Conservation (phyloP, 2,888 invertebrate genomes). For the Stegophylla sp. region DNA sequence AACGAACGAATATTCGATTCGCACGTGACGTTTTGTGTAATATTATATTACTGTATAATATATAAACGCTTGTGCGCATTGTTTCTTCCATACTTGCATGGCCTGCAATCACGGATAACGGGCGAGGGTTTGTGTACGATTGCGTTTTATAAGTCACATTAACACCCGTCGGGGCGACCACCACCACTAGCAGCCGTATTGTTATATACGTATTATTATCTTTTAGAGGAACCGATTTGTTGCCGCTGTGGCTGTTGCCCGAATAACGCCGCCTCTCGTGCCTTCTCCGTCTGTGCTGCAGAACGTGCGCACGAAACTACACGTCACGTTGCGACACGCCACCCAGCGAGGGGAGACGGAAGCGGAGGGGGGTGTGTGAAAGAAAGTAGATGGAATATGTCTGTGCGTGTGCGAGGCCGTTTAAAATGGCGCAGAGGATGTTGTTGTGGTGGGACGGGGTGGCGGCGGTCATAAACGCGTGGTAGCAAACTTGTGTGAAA, state of each 20-base stretch:
- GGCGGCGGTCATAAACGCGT: conserved; percentile 36
- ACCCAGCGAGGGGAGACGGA: too few species aligned
- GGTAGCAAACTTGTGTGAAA: conserved; percentile 38
- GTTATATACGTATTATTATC: too few species aligned
- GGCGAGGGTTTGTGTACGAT: too few species aligned
- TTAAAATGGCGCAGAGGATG: too few species aligned
- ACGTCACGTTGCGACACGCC: neutral
- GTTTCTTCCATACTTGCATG: neutral
- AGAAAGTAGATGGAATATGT: neutral
- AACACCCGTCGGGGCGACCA: neutral
- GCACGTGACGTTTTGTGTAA: conserved; percentile 35
- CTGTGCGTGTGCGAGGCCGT: neutral
- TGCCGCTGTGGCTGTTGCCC: neutral
- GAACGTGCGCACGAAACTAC: conserved; percentile 17
- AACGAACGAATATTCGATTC: neutral
- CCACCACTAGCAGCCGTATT: neutral
- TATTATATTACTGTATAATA: too few species aligned
- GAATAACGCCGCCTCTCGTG: neutral
- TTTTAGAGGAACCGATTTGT: conserved; percentile 18
- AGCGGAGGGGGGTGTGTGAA: neutral
- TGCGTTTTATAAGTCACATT: conserved; percentile 22
- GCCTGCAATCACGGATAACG: too few species aligned
- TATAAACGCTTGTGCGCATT: too few species aligned
- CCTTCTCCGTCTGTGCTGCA: neutral
- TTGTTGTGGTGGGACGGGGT: neutral